Conservation (phyloP, 1,140 invertebrate species). For the Rhopalosiphum maidis region DNA sequence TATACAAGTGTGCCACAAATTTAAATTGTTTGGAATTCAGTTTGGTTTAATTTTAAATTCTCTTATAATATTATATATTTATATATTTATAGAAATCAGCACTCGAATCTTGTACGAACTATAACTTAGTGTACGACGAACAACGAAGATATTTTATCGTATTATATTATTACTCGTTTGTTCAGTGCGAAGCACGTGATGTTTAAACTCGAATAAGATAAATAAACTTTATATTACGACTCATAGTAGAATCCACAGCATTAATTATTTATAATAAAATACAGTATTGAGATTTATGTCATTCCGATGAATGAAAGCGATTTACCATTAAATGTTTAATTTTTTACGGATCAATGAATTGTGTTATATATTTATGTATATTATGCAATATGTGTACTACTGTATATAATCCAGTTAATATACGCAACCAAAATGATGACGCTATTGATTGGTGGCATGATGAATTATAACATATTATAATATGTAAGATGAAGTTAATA, state of each 20-base stretch:
- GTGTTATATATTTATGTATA: background rate
- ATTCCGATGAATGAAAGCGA: background rate
- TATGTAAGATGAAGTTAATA: background rate
- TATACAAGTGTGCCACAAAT: background rate
- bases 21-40: background rate
- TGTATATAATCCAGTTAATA: background rate
- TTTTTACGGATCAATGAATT: background rate
- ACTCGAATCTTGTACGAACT: background rate
- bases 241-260: background rate
- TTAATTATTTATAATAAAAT: background rate
- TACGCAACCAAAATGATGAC: background rate
- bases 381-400: background rate
- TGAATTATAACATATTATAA: background rate
- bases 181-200: background rate
- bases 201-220: background rate
- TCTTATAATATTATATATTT: background rate
- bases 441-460: background rate
- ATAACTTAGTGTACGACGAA: too few relatives aligned
- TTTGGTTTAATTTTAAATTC: background rate
- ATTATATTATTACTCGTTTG: background rate
- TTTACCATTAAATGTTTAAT: background rate
- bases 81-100: background rate
- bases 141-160: too few relatives aligned
- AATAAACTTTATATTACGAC: background rate
- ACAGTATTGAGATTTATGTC: background rate